phyloP scores from a whole-genome alignment of 1,140 invertebrate genomes.

The Rhagoletis pomonella region DNA sequence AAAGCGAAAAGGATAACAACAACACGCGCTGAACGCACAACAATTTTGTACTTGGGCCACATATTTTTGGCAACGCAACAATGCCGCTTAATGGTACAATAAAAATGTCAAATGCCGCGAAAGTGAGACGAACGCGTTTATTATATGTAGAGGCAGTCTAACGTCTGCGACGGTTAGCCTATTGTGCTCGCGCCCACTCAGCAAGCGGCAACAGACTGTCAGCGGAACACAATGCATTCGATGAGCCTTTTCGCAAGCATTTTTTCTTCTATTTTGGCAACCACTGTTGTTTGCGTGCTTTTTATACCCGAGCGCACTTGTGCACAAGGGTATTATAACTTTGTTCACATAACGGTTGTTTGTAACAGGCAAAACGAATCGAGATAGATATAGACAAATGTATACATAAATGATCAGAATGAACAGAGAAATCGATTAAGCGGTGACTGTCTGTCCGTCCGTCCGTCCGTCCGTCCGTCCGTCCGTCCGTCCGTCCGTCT shows the following conservation, averaged over 20 bases:
- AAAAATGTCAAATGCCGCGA: constrained; percentile 17
- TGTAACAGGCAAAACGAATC: too few species aligned
- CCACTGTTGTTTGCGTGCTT: background rate
- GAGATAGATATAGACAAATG: too few species aligned
- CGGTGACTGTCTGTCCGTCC: too few species aligned
- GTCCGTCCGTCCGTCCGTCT: too few species aligned
- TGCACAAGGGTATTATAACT: too few species aligned
- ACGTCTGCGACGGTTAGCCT: constrained; percentile 4
- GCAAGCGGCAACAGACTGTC: background rate
- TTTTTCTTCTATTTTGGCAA: background rate
- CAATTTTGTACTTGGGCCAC: background rate
- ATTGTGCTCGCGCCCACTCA: background rate
- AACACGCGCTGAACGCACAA: background rate
- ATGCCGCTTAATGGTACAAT: background rate
- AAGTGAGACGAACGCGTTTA: background rate
- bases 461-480: too few species aligned
- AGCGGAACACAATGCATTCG: background rate
- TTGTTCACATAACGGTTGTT: too few species aligned
- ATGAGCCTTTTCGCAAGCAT: background rate
- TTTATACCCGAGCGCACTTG: too few species aligned
- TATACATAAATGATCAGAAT: too few species aligned
- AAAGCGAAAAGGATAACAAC: background rate
- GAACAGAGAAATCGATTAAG: too few species aligned
- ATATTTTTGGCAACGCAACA: background rate
- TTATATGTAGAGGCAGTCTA: background rate